Percentiles rank a stretch among this genome's conserved stretches.
Evolutionary conservation across 2,113 vertebrate species (phyloP).

Genomic region (Corythoichthys intestinalis): DNA sequence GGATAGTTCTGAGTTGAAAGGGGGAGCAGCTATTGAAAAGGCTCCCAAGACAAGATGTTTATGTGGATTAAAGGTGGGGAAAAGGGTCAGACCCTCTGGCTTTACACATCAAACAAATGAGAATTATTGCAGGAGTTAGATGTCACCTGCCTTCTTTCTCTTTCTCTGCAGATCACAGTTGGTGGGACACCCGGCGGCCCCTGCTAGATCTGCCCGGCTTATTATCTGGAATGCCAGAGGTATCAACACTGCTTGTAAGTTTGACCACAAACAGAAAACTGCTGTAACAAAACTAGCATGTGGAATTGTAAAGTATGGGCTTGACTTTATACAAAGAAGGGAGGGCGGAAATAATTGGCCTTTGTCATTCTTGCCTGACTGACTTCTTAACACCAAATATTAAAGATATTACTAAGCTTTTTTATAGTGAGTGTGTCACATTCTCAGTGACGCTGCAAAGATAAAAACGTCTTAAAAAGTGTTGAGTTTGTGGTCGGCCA

Average conservation of each 20-base stretch:
- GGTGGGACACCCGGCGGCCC: slow-evolving; percentile 65
- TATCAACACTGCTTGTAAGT: slow-evolving; percentile 64
- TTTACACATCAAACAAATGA: slow-evolving; percentile 45
- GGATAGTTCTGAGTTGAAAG: neutral
- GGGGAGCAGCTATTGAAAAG: neutral
- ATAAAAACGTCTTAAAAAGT: slow-evolving; percentile 8
- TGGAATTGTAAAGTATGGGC: neutral
- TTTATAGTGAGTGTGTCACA: slow-evolving; percentile 9
- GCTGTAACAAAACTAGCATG: neutral
- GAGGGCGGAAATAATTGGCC: neutral
- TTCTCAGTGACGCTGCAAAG: slow-evolving; percentile 25
- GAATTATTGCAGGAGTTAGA: slow-evolving; percentile 35
- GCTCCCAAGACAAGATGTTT: neutral
- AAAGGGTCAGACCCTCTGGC: slow-evolving; percentile 41
- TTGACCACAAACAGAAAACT: slow-evolving; percentile 45
- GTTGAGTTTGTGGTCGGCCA: slow-evolving; percentile 36
- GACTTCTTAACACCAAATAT: neutral
- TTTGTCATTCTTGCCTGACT: neutral
- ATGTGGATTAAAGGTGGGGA: neutral
- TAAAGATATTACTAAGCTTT: neutral
- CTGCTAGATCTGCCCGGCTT: slow-evolving; percentile 61
- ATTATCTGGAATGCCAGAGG: slow-evolving; percentile 76
- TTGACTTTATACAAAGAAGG: neutral
- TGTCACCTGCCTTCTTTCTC: slow-evolving; percentile 69
- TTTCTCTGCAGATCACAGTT: slow-evolving; percentile 72